These are phyloP conservation scores for Cylloceria caligata DNA, from an alignment of 2,888 invertebrate genomes.

Conservation along the genomic window DNA sequence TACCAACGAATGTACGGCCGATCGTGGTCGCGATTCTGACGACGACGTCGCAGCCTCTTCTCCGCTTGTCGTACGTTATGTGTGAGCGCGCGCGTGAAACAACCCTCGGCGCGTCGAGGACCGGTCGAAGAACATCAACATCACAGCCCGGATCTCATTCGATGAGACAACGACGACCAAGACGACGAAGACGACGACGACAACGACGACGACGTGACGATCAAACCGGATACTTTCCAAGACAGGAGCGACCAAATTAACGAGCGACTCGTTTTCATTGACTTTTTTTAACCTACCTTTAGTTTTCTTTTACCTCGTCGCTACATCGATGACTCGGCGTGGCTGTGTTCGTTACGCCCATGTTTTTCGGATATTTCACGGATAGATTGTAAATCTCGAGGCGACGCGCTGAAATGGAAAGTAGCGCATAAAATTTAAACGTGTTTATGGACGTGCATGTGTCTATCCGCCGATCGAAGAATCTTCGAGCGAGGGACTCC, in stretches of 20 bases:
- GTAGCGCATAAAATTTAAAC: constrained; percentile 54
- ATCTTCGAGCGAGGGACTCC: constrained; percentile 6
- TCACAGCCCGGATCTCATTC: constrained; percentile 44
- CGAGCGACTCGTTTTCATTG: constrained; percentile 49
- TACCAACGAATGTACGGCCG: constrained; percentile 57
- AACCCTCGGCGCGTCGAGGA: constrained; percentile 31
- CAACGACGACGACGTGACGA: constrained; percentile 39
- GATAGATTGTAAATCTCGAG: constrained; percentile 43
- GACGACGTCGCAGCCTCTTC: constrained; percentile 39
- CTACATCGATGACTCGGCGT: neutral
- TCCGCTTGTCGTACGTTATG: constrained; percentile 44
- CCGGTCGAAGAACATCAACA: constrained; percentile 45
- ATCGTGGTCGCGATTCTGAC: constrained; percentile 65
- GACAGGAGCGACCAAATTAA: constrained; percentile 62
- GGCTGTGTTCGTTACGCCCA: constrained; percentile 7
- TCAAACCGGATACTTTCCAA: constrained; percentile 57
- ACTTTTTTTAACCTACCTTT: constrained; percentile 29
- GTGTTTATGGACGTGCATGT: constrained; percentile 63
- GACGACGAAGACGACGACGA: constrained; percentile 9
- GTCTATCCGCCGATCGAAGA: constrained; percentile 53
- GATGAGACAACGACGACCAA: too few relatives aligned
- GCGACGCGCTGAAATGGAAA: constrained; percentile 48
- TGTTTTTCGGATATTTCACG: constrained; percentile 56
- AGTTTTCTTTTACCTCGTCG: constrained; percentile 3
- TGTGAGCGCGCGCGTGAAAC: constrained; percentile 15